Percentiles rank a stretch among this genome's conserved stretches.
phyloP scores from a whole-genome alignment of 2,797 vertebrate species.

The Tympanoctomys barrerae region DNA sequence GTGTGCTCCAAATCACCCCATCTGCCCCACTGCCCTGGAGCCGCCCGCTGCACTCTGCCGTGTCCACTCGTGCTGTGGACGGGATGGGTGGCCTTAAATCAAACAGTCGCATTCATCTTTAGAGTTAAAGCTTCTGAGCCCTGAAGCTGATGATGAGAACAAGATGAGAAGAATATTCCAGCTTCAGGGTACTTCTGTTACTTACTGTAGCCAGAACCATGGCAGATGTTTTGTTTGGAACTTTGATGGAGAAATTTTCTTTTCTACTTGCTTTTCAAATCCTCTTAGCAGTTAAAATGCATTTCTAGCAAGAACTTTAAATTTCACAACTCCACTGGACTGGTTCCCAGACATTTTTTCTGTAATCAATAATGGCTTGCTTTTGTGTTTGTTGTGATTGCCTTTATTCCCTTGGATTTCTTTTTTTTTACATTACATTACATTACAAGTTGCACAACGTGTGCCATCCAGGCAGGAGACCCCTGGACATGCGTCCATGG shows the following conservation, averaged over 20 bases:
- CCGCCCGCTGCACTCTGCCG: background rate
- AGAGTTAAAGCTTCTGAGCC: background rate
- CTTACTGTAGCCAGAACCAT: background rate
- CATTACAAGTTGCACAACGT: slow-evolving; percentile 58
- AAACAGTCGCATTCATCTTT: background rate
- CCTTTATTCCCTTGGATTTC: slow-evolving; percentile 45
- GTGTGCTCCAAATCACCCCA: background rate
- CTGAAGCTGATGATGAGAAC: background rate
- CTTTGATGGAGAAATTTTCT: slow-evolving; percentile 11
- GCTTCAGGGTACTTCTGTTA: background rate
- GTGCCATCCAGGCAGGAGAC: slow-evolving; percentile 47
- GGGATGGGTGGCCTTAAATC: background rate
- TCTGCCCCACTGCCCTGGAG: background rate
- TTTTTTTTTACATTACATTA: slow-evolving; percentile 59
- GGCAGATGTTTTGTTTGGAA: background rate
- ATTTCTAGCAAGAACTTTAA: slow-evolving; percentile 33
- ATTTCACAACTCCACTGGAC: slow-evolving; percentile 52
- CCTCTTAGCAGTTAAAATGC: slow-evolving; percentile 16
- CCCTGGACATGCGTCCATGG: background rate
- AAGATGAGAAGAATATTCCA: background rate
- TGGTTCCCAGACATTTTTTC: slow-evolving; percentile 50
- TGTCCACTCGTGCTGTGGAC: background rate
- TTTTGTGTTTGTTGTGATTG: slow-evolving; percentile 62
- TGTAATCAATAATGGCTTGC: slow-evolving; percentile 2
- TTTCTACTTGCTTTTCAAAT: slow-evolving; percentile 4